Evolutionary conservation across 1,140 invertebrate species (phyloP), one percentile per base, ranked within the genome.

Genomic region (Drosophila burlai): DNA sequence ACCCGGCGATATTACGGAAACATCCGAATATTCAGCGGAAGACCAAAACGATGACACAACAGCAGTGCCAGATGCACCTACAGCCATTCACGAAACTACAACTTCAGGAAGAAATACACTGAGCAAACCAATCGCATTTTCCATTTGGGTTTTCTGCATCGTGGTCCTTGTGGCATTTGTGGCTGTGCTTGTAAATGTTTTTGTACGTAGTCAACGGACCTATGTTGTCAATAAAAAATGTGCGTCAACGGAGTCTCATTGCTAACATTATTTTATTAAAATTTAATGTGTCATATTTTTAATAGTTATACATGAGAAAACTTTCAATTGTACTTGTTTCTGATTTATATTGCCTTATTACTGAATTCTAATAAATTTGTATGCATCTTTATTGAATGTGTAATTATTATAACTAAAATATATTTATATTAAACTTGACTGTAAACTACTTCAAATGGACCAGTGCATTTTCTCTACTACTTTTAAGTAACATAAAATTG

Each of bases 151-250:
- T 40, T 3, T 26, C 8, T 40, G 54, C 36, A 26, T 57, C 24
- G 2, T 40, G 36, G 21, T 24, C 15, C 4, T 57, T 40, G 34
- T 57, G 34, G 9, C 15, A 26, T 4, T 57, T 15, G 8, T 40
- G 21, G 54, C 15, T 57, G 4, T 57, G 15, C 9, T 40, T 38
- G 13, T 55, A 3, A 40, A 24, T 7, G 10, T 57, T 10, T 57
- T 57, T 15, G 21, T 57, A 24, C 18, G 40, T n/a, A 15, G 54
- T 11, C 21, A 9, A 24, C 2, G 4, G 13, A 15, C 21, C 21
- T 57, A 57, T 57, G 36, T 57, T 26, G 54, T 57, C 15, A 57
- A 40, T 40, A 15, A 57, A 26, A n/a, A 40, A 24, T 9, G 18
- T 16, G 21, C 9, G 5, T 24, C 54, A 11, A n/a, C 21, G 24